Evolutionary conservation across 2,113 vertebrate species (phyloP), one percentile per base, ranked within the genome.

Genomic region (Oenanthe oenanthe): DNA sequence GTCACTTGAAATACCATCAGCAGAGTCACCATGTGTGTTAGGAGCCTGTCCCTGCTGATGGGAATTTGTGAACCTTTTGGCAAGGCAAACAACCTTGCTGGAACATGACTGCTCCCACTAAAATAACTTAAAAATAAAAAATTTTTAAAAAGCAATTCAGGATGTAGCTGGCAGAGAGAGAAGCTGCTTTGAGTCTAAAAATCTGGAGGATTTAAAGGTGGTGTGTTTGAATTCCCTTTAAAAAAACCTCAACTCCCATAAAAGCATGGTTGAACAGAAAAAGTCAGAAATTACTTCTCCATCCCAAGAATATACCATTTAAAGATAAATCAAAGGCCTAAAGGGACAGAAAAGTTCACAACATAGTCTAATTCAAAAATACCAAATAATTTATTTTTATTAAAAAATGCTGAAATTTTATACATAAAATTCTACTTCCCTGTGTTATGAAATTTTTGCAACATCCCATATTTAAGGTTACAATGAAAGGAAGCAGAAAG

Each of bases 1-100:
- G 86, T 93, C 89, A 71, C 85, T 92, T 62, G 72, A 96, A 89
- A 96, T 60, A 50, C 3, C 13, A 71, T 43, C 68, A 54, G 92
- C 60, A 81, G 65, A 89, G 54, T 10, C 20, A 61, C 31, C 1
- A 3, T 5, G 1, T 28, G n/a, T 84, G 68, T 81, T 67, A 83
- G 65, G 63, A 89, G 16, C 60, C 32, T 15, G n/a, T 40, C 43
- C 57, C 68, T 81, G 57, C 51, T 86, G 68, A 67, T 6, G 40
- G 40, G 43, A 61, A 26, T 16, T 40, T 48, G 17, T 34, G 80
- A 58, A 18, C 29, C 13, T 38, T 92, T 51, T 42, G 40, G 65
- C 8, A 4, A 89, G 71, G 68, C 40, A 87, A 91, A 71, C 10
- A 57, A 51, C 36, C 36, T 70, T 63, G 43, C 28, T 84, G 24